These are phyloP conservation scores for Sphaeramia orbicularis DNA, from an alignment of 2,797 vertebrate species.

Conservation along the genomic window DNA sequence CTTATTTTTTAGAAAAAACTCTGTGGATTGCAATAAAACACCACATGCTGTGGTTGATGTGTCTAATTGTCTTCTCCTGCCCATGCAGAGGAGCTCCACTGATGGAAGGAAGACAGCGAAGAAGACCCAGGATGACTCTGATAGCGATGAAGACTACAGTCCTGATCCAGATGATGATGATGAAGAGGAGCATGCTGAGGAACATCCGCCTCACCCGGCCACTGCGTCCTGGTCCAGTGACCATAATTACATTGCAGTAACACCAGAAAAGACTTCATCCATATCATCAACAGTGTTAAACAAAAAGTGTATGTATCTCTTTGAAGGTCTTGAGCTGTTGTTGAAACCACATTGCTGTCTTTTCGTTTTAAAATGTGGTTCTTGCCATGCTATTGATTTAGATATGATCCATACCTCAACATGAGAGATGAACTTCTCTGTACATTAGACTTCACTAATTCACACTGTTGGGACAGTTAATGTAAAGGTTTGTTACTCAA, in stretches of 20 bases:
- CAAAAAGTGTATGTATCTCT: conserved; percentile 99
- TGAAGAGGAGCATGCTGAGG: conserved; percentile 83
- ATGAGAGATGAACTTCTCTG: conserved; percentile 51
- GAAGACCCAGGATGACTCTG: conserved; percentile 67
- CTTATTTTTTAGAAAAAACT: neutral
- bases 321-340: conserved; percentile 80
- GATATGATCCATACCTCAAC: conserved; percentile 34
- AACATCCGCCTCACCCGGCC: conserved; percentile 83
- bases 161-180: conserved; percentile 72
- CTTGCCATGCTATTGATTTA: conserved; percentile 54
- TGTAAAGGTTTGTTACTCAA: conserved; percentile 47
- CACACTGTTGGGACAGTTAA: conserved; percentile 55
- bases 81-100: conserved; percentile 51
- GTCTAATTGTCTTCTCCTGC: conserved; percentile 44
- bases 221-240: conserved; percentile 98
- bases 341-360: conserved; percentile 62
- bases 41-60: neutral
- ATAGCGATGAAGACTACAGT: conserved; percentile 78
- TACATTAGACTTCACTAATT: conserved; percentile 38
- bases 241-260: conserved; percentile 99
- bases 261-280: conserved; percentile 97
- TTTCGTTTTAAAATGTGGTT: conserved; percentile 57
- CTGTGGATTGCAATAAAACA: neutral
- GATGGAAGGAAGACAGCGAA: conserved; percentile 56
- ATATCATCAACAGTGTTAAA: conserved; percentile 96